A percentile compares a stretch with the other conserved stretches of the same genome.
phyloP scores from a whole-genome alignment of 2,888 invertebrate genomes.

The Alitta virens region DNA sequence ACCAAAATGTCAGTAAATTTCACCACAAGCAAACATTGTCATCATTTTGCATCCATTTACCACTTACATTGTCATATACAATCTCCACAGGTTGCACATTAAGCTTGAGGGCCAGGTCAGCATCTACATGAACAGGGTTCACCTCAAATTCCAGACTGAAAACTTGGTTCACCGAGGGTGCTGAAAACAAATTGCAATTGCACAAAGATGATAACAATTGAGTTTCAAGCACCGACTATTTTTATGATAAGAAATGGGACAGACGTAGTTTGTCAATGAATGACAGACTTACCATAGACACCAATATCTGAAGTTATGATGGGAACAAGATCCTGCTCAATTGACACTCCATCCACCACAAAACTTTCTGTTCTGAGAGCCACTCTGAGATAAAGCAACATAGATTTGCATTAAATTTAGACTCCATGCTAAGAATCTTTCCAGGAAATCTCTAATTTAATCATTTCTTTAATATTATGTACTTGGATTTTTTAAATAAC shows the following conservation, averaged over 20 bases:
- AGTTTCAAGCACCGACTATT: no score
- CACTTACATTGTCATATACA: conserved; percentile 73
- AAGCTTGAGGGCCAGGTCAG: conserved; percentile 69
- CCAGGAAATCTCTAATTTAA: no score
- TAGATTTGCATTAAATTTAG: no score
- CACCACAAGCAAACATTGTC: no score
- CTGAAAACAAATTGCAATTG: conserved; percentile 46
- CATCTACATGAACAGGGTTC: conserved; percentile 67
- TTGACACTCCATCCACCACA: conserved; percentile 72
- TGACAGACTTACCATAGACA: conserved; percentile 52
- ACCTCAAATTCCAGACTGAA: conserved; percentile 74
- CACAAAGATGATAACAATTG: neutral
- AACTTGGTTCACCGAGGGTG: conserved; percentile 67
- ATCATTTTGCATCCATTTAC: no score
- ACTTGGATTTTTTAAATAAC: no score
- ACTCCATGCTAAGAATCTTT: no score
- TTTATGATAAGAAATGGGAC: neutral
- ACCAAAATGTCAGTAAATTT: no score
- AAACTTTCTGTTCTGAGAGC: conserved; percentile 73
- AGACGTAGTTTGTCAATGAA: no score
- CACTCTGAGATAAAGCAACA: conserved; percentile 55
- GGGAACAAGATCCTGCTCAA: conserved; percentile 72
- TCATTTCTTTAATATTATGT: no score
- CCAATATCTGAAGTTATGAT: conserved; percentile 67
- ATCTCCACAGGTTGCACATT: conserved; percentile 74